Evolutionary conservation across 2,888 invertebrate genomes (phyloP), one percentile per base, ranked within the genome.

Genomic region (Parthenolecanium corni): DNA sequence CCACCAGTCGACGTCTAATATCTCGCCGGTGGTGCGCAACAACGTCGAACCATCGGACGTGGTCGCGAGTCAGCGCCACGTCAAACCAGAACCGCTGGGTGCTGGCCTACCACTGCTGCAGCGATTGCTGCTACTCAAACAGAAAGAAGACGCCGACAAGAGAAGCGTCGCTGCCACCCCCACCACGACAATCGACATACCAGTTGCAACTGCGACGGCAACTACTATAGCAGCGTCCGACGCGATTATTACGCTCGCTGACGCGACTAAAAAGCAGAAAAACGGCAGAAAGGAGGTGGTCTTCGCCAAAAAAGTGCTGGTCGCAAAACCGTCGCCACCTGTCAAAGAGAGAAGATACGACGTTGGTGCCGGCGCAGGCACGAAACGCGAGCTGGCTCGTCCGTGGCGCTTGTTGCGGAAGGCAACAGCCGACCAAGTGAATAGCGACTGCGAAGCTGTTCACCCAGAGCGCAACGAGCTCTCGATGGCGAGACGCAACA

Each of bases 391-490:
- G 68, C 73, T 69, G 52, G 83, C 80, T 70, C 83, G 81, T 69
- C 83, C 85, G 1, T 89, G 88, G 88, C 80, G 80, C 14, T 86
- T 85, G 75, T 75, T 89, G 47, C 88, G 87, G 72, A 82, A 86
- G 71, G 88, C 88, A 14, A 75, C 75, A 1, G 62, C 65, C 9
- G 57, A 36, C 36, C 63, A 63, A 12, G 40, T n/a, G n/a, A n/a
- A n/a, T n/a, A n/a, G n/a, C n/a, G n/a, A 58, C 16, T 58, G 49
- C 44, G 47, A 44, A 36, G 47, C 23, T 38, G 40, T 52, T 6
- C 52, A 58, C n/a, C n/a, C n/a, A n/a, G n/a, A n/a, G n/a, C n/a
- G n/a, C 14, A 25, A 53, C 31, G 31, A n/a, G n/a, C n/a, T n/a
- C n/a, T n/a, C n/a, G n/a, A n/a, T n/a, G n/a, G n/a, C n/a, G n/a